Base-by-base conservation (phyloP, 2,888 invertebrate genomes). In the Synanthedon tipuliformis region DNA sequence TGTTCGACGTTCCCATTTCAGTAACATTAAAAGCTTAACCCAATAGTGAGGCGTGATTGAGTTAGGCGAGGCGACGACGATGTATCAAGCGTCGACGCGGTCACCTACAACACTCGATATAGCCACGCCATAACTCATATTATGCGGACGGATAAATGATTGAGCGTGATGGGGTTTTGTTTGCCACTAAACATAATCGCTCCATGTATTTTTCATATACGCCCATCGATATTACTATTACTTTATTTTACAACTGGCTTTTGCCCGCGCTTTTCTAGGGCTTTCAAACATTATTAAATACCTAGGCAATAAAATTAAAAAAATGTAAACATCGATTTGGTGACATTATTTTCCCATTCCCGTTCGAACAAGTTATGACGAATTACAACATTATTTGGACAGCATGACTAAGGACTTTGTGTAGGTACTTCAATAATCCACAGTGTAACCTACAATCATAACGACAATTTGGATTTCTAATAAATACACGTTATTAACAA, bases 51-150 rank as follows among this genome's bases (percentile, higher is more conserved):
- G 67, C 71, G 77, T 78, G 83, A 83, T 80, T 80, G 76, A 73
- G 74, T 70, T 69, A 78, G 83, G 83, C 71, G 84, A 69, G 82
- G 79, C 77, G 58, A 64, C 72, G 82, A 79, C 77, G 58, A 64
- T 71, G 16, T 66, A 70, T 69, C 67, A 68, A 64, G 68, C 69
- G 65, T 62, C 65, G 66, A 75, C 75, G 70, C 71, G 71, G 73
- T 72, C 77, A 75, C 69, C 69, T 13, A 13, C 13, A 13, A 63
- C 59, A 62, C 62, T 5, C 64, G 69, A 71, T 73, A 49, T 23
- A 49, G 49, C 49, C 16, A 16, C 12, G 59, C 57, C 57, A 63
- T 63, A 64, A 61, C 54, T 60, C 60, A 65, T 62, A 23, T 23
- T 23, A 65, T 64, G 62, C 64, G 62, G 66, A 66, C 64, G 63